Base-by-base conservation (phyloP, 2,113 vertebrate species). In the Hymenochirus boettgeri region DNA sequence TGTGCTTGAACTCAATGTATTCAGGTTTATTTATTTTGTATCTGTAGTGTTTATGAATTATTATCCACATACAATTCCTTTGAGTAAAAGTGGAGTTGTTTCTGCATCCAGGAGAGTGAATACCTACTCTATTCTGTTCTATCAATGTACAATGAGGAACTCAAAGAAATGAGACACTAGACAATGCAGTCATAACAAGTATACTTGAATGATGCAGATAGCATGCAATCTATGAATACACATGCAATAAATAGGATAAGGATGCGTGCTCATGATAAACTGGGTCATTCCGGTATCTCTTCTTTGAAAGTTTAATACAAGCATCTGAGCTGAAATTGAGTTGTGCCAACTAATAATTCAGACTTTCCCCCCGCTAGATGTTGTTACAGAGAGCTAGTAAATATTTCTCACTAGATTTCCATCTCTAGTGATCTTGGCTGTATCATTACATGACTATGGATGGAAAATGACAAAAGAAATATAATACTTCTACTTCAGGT, bases 51-150 rank as follows among this genome's bases (percentile, higher is more conserved):
- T 19, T 52, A 59, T 67, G 64, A 67, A 67, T 59, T 67, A 67
- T 67, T 67, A 67, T 67, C 46, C 64, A 67, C 64, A 67, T 22
- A 67, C 56, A 67, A 67, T 67, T 67, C 64, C 64, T 67, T 57
- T 59, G 64, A 67, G 64, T 67, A 67, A 59, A 22, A 46, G 56
- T 59, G 48, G 57, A 59, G 56, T 26, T 48, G 29, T 59, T 67
- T 67, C 26, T 45, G 31, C 56, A 59, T 67, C 64, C 52, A 33
- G 46, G 55, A 52, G 56, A 59, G 46, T 45, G 46, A 56, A 67
- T 67, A 59, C 29, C 47, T 35, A 35, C 64, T 52, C 18, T 23
- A 59, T 67, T 39, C 64, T 18, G 47, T 33, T 67, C 64, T 52
- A 67, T 67, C 64, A 67, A 52, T 59, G 64, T 59, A 52, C 46